Percentiles rank a stretch among this genome's conserved stretches.
phyloP scores from a whole-genome alignment of 1,140 invertebrate genomes.

The Gryllus bimaculatus region DNA sequence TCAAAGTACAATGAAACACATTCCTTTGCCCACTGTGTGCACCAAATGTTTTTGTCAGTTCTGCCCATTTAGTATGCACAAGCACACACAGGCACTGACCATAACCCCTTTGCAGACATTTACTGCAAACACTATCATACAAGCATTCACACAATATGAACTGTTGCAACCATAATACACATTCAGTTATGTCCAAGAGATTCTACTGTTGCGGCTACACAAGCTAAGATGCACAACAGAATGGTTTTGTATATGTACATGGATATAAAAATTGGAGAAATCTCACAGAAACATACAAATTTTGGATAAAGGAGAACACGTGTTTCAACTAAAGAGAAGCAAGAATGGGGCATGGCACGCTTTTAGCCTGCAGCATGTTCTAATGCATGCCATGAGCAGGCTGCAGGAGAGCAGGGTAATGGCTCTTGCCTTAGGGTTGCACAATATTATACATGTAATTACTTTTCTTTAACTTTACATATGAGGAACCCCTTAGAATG shows the following conservation, averaged over 20 bases:
- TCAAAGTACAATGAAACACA: no score
- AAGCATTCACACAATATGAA: neutral
- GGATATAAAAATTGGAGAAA: neutral
- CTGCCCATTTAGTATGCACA: no score
- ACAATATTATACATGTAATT: slow-evolving; percentile 16
- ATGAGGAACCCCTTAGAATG: slow-evolving; percentile 17
- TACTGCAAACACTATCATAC: neutral
- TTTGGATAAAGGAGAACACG: slow-evolving; percentile 11
- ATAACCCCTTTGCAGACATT: no score
- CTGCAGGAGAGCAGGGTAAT: neutral
- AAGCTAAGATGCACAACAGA: slow-evolving; percentile 1
- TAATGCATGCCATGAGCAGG: neutral
- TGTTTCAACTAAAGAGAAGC: slow-evolving; percentile 1
- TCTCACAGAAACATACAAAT: slow-evolving; percentile 8
- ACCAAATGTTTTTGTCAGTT: no score
- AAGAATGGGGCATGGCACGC: slow-evolving; percentile 12
- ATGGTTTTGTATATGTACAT: neutral
- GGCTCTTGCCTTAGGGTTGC: slow-evolving; percentile 12
- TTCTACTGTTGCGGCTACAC: neutral
- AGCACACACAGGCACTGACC: no score
- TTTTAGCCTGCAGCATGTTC: neutral
- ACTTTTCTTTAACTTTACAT: slow-evolving; percentile 16
- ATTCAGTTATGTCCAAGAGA: slow-evolving; percentile 1
- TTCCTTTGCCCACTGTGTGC: no score
- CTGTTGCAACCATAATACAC: neutral